Percentiles rank a stretch among this genome's conserved stretches.
These are phyloP conservation scores for Hirundo rustica DNA, from an alignment of 2,797 vertebrate genomes.

Conservation along the genomic window DNA sequence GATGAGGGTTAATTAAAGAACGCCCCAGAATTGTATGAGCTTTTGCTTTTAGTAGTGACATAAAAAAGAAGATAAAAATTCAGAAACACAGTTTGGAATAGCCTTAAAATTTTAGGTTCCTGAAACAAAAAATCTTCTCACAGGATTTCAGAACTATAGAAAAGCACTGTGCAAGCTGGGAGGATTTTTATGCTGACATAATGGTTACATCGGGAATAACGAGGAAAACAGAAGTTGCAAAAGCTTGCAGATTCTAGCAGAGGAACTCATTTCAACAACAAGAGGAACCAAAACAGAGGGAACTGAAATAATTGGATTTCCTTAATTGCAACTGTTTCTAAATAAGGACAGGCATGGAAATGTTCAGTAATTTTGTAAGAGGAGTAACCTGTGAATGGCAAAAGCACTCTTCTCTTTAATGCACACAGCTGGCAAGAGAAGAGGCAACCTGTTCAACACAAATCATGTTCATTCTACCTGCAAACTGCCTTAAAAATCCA, in stretches of 20 bases:
- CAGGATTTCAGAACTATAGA: not conserved
- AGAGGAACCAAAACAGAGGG: conserved; percentile 2
- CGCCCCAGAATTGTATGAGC: not conserved
- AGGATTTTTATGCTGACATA: conserved; percentile 9
- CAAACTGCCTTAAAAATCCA: not conserved
- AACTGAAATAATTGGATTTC: conserved; percentile 21
- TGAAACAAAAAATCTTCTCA: not conserved
- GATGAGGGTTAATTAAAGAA: not conserved
- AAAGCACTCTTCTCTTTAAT: not conserved
- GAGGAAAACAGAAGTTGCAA: not conserved
- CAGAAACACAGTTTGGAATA: not conserved
- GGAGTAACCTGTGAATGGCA: not conserved
- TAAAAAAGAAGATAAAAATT: not conserved
- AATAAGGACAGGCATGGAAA: not conserved
- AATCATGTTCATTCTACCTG: not conserved
- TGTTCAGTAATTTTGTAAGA: not conserved
- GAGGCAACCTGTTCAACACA: not conserved
- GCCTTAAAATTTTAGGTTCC: not conserved
- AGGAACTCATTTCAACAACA: not conserved
- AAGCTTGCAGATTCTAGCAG: not conserved
- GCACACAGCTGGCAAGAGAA: not conserved
- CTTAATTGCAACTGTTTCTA: not conserved
- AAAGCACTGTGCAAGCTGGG: not conserved
- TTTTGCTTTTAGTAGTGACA: conserved; percentile 12
- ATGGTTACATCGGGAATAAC: not conserved